Evolutionary conservation across 2,113 vertebrate species (phyloP).

Genomic region (Carollia perspicillata): DNA sequence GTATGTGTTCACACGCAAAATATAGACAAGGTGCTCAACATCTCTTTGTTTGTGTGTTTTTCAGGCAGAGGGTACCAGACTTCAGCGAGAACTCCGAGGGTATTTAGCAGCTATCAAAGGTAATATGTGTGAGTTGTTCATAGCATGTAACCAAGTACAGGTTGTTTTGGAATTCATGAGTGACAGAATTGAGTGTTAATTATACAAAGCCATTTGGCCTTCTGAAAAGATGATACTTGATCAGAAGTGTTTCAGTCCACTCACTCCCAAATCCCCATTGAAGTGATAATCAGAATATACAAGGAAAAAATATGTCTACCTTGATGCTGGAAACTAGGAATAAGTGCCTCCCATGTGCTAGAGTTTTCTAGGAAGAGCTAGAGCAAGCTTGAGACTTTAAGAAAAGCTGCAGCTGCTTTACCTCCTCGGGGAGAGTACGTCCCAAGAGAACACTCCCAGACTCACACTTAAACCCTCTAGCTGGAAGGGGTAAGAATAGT

Average conservation of each 20-base stretch:
- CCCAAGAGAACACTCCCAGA: background rate
- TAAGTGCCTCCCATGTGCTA: conserved; percentile 22
- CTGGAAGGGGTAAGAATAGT: background rate
- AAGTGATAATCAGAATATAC: conserved; percentile 33
- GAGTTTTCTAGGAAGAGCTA: conserved; percentile 59
- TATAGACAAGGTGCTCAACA: background rate
- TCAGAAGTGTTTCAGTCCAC: conserved; percentile 50
- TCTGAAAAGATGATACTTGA: conserved; percentile 40
- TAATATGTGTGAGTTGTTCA: conserved; percentile 71
- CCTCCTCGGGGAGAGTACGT: background rate
- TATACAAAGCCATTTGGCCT: conserved; percentile 16
- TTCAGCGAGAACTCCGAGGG: conserved; percentile 94
- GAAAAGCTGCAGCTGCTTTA: background rate
- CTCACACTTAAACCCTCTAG: background rate
- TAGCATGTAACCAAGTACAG: background rate
- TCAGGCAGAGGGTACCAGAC: conserved; percentile 93
- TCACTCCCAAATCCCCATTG: background rate
- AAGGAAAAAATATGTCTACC: background rate
- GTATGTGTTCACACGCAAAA: background rate
- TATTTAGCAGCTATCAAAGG: conserved; percentile 99
- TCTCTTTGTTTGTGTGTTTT: conserved; percentile 70
- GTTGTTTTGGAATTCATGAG: conserved; percentile 19
- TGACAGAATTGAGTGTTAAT: conserved; percentile 22
- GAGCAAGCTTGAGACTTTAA: background rate
- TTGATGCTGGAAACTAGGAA: conserved; percentile 19